Base-by-base conservation (phyloP, 2,113 vertebrate species). In the Marmota flaviventris region DNA sequence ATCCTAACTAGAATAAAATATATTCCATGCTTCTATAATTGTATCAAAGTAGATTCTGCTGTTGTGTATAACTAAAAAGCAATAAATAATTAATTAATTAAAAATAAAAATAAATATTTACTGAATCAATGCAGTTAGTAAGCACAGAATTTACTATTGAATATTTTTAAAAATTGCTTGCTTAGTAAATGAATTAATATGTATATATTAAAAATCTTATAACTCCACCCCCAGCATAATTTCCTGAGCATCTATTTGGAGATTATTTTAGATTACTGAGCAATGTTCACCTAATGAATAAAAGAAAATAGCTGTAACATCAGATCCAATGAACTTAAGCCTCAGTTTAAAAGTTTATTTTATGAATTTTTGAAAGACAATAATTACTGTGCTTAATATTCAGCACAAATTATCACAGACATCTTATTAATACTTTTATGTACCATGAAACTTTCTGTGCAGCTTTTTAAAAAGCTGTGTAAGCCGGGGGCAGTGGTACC, bases 121-220 rank as follows among this genome's bases (percentile, higher is more conserved):
- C 63, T 65, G 63, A 94, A 93, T 90, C 32, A 61, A 8, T 93
- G 32, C 63, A 92, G 37, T 56, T 67, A 92, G 89, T n/a, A 78
- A 92, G 14, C 53, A 42, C 42, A 72, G 17, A 29, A 32, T 90
- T 45, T 85, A 67, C 45, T 48, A 37, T 24, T 63, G 16, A 51
- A 29, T 94, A 86, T 51, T 96, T 95, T 83, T n/a, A 81, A 42
- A 65, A 75, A 89, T 92, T 81, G 51, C 39, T 82, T 95, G 67
- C 34, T 93, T 89, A 82, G 78, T 73, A 78, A 93, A 53, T 76
- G 13, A 85, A 78, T 51, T 37, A 5, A 32, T 69, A 95, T 86
- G 5, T 51, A 42, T 51, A 34, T 14, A 53, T 53, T 53, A 56
- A 85, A 90, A 85, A n/a, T n/a, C 42, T 72, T 93, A 13, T 58